Conservation (phyloP, 2,888 invertebrate species). For the Sinohyriopsis cumingii region DNA sequence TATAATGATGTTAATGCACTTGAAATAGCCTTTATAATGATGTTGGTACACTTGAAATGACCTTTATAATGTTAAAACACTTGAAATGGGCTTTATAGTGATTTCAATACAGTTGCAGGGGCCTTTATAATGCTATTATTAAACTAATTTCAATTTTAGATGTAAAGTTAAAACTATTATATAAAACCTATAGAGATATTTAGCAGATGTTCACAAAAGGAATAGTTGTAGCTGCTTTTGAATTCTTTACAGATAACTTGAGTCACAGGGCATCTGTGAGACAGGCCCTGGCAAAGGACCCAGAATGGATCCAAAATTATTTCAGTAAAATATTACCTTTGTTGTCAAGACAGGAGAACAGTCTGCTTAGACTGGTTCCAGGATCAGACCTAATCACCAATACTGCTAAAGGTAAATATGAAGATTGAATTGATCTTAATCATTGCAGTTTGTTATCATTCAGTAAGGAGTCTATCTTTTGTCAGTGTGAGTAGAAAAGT, state of each 20-base stretch:
- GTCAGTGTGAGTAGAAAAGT: no score
- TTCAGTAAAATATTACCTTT: conserved; percentile 46
- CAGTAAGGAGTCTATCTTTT: no score
- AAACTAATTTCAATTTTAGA: neutral
- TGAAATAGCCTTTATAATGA: no score
- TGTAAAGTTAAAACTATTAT: neutral
- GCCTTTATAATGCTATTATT: no score
- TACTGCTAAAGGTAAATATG: conserved; percentile 25
- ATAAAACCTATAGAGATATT: neutral
- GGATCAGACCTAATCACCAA: conserved; percentile 28
- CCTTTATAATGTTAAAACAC: no score
- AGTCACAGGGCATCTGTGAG: conserved; percentile 61
- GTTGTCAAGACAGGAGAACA: conserved; percentile 46
- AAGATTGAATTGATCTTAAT: no score
- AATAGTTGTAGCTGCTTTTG: neutral
- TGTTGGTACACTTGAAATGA: no score
- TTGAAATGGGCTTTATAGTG: no score
- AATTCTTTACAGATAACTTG: conserved; percentile 54
- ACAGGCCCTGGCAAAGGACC: conserved; percentile 54
- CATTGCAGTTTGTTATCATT: no score
- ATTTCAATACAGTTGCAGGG: no score
- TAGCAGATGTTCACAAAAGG: neutral
- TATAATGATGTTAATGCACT: no score
- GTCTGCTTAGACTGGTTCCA: conserved; percentile 37
- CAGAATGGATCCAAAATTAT: conserved; percentile 55